These are phyloP conservation scores for Rhineura floridana DNA, from an alignment of 2,113 vertebrate species.

Conservation along the genomic window DNA sequence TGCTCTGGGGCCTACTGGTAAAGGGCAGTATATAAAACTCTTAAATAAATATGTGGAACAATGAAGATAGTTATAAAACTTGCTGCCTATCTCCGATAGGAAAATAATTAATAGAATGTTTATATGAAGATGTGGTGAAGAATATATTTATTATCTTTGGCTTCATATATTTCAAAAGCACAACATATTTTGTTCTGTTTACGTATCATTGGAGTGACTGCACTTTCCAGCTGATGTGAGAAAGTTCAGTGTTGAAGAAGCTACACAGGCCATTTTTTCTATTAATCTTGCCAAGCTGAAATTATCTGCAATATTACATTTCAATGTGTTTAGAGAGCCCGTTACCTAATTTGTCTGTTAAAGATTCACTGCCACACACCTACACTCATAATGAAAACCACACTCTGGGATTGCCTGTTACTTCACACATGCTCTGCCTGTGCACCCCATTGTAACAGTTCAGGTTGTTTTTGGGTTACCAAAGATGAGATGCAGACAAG, in stretches of 20 bases:
- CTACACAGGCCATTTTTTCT: slow-evolving; percentile 15
- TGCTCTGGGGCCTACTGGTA: no score
- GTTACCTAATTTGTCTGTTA: neutral
- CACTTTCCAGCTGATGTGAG: neutral
- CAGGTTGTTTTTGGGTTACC: no score
- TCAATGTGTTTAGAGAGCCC: neutral
- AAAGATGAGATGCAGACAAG: no score
- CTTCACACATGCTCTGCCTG: no score
- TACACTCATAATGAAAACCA: neutral
- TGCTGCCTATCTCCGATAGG: neutral
- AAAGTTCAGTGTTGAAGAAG: slow-evolving; percentile 32
- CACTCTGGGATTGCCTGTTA: no score
- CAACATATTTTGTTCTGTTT: neutral
- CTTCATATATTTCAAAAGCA: neutral
- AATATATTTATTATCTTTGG: neutral
- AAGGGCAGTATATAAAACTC: no score
- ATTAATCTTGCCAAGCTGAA: slow-evolving; percentile 17
- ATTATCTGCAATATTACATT: slow-evolving; percentile 43
- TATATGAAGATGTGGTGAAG: neutral
- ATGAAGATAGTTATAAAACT: neutral
- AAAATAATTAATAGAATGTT: neutral
- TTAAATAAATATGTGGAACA: neutral
- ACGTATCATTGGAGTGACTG: neutral
- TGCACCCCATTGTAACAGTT: no score
- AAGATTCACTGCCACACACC: neutral